A percentile compares a stretch with the other conserved stretches of the same genome.
Evolutionary conservation across 2,113 vertebrate genomes (phyloP).

Genomic region (Petaurus breviceps): DNA sequence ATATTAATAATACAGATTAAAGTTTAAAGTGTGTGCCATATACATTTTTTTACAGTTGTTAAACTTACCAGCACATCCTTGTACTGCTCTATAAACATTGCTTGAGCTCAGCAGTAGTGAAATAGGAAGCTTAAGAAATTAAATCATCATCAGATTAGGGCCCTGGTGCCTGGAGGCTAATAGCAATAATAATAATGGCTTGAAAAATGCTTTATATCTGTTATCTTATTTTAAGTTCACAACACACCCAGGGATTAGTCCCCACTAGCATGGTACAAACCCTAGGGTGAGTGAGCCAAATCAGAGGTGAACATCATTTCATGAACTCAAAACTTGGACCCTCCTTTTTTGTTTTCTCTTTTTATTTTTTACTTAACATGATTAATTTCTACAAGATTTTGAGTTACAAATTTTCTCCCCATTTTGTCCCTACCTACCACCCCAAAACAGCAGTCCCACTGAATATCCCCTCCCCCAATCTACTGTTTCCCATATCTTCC

Average conservation of each 20-base stretch:
- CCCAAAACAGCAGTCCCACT: too few relatives aligned
- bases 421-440: too few relatives aligned
- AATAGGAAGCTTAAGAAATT: neutral
- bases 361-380: too few relatives aligned
- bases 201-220: neutral
- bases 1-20: neutral
- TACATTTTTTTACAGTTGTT: neutral
- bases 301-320: neutral
- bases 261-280: neutral
- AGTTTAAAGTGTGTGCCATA: neutral
- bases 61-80: neutral
- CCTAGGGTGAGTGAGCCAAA: neutral
- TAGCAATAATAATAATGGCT: neutral
- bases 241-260: neutral
- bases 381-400: too few relatives aligned
- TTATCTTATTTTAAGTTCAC: neutral
- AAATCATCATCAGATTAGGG: neutral
- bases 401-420: too few relatives aligned
- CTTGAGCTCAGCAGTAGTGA: neutral
- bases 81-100: neutral
- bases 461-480: too few relatives aligned
- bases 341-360: neutral
- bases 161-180: neutral
- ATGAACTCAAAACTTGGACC: neutral
- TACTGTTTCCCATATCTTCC: too few relatives aligned